These are phyloP conservation scores for Thalassoma bifasciatum DNA, from an alignment of 2,113 vertebrate species.

Conservation along the genomic window DNA sequence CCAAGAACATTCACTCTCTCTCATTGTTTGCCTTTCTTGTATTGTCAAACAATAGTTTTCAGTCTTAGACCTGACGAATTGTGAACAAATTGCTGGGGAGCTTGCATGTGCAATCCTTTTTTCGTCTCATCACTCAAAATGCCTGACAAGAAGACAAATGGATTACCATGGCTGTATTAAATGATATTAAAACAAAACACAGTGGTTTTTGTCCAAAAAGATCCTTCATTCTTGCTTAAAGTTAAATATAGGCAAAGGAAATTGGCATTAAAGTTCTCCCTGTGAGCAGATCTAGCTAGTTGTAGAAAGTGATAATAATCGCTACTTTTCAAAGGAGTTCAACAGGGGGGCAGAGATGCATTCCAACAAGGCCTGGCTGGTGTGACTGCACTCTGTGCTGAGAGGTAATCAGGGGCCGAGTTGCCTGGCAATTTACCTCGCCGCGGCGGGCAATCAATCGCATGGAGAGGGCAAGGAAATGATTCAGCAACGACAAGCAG, in stretches of 20 bases:
- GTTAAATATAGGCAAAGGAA: not conserved
- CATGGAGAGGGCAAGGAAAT: conserved; percentile 83
- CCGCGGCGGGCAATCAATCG: conserved; percentile 83
- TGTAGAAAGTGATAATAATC: conserved; percentile 75
- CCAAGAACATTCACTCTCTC: conserved; percentile 10
- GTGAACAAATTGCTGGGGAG: conserved; percentile 45
- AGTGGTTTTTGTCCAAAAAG: conserved; percentile 46
- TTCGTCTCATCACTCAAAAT: conserved; percentile 36
- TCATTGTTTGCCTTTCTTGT: conserved; percentile 55
- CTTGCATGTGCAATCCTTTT: conserved; percentile 47
- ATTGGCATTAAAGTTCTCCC: conserved; percentile 21
- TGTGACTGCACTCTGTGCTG: conserved; percentile 79
- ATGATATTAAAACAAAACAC: conserved; percentile 48
- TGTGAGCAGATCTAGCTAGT: conserved; percentile 64
- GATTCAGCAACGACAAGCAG: conserved; percentile 77
- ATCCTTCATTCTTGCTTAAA: not conserved
- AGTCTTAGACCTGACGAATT: conserved; percentile 30
- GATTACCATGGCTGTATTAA: conserved; percentile 50
- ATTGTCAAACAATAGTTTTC: conserved; percentile 58
- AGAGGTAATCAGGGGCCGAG: conserved; percentile 86
- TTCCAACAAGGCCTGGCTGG: conserved; percentile 81
- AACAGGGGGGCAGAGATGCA: conserved; percentile 77
- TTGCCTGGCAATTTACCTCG: conserved; percentile 83
- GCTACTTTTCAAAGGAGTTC: conserved; percentile 72
- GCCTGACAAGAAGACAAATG: conserved; percentile 57